Evolutionary conservation across 2,888 invertebrate genomes (phyloP).

Genomic region (Chromoteleia sp.): DNA sequence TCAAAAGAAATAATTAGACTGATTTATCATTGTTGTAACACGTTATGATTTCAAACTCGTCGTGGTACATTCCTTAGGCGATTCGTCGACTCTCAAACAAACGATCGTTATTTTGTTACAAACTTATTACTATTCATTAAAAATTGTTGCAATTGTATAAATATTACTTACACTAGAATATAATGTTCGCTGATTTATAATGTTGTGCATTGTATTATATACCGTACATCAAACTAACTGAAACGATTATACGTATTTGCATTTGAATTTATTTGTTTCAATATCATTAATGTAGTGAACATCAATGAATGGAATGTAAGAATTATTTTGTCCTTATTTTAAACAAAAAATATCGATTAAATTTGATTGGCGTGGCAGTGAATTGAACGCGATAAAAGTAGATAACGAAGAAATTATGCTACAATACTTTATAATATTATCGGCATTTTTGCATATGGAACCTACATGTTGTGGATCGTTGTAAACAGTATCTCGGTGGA

Average conservation of each 20-base stretch:
- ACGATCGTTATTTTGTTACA: slow-evolving; percentile 11
- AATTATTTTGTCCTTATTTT: neutral
- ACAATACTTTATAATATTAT: neutral
- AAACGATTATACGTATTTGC: neutral
- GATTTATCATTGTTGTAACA: slow-evolving; percentile 1
- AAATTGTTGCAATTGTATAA: slow-evolving; percentile 15
- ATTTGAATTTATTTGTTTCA: neutral
- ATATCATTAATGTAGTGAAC: too few species aligned
- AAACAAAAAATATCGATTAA: neutral
- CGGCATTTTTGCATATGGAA: slow-evolving; percentile 9
- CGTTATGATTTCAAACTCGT: neutral
- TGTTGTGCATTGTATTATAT: slow-evolving; percentile 1
- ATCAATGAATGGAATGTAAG: neutral
- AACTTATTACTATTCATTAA: neutral
- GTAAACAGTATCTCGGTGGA: slow-evolving; percentile 20
- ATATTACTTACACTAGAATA: neutral
- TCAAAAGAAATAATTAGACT: slow-evolving; percentile 4
- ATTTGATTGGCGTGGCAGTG: neutral
- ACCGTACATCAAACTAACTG: neutral
- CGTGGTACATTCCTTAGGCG: slow-evolving; percentile 8
- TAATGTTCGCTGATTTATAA: slow-evolving; percentile 1
- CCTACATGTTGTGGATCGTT: slow-evolving; percentile 15
- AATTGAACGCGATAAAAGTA: neutral
- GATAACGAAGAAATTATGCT: neutral
- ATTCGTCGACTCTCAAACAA: neutral